Conservation (phyloP, 2,888 invertebrate genomes). For the Chelonus formosanus region DNA sequence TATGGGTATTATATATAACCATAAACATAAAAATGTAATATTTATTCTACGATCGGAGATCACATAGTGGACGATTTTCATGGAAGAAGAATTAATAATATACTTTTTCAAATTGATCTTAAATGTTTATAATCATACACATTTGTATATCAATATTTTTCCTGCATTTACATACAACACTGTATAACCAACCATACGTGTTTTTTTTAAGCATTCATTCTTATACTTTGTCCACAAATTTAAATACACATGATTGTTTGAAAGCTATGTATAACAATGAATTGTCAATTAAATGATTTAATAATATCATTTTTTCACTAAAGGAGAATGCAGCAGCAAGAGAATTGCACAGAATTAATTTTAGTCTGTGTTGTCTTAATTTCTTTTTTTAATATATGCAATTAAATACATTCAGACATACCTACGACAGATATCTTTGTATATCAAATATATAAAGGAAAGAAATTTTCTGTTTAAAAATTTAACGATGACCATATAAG, state of each 20-base stretch:
- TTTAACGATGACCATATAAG: conserved; percentile 29
- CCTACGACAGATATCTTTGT: conserved; percentile 29
- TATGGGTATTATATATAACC: background rate
- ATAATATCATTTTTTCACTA: conserved; percentile 14
- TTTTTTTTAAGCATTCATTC: conserved; percentile 14
- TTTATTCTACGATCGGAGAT: conserved; percentile 38
- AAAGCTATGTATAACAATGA: conserved; percentile 26
- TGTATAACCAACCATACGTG: conserved; percentile 9
- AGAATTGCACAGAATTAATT: background rate
- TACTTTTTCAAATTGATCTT: background rate
- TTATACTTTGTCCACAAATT: conserved; percentile 12
- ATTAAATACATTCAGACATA: conserved; percentile 15
- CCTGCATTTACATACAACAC: conserved; percentile 19
- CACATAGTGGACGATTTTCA: conserved; percentile 37
- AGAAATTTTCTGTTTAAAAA: conserved; percentile 12
- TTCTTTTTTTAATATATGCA: conserved; percentile 11
- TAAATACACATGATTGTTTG: conserved; percentile 34
- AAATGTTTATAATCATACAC: too few species aligned
- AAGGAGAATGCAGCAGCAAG: conserved; percentile 28
- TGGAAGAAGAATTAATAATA: conserved; percentile 9
- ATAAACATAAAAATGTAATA: conserved; percentile 13
- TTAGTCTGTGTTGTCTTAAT: too few species aligned
- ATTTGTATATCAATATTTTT: background rate
- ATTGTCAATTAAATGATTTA: conserved; percentile 26
- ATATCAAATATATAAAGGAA: conserved; percentile 22